Evolutionary conservation across 2,797 vertebrate species (phyloP), one percentile per base, ranked within the genome.

Genomic region (Antennarius maculatus): DNA sequence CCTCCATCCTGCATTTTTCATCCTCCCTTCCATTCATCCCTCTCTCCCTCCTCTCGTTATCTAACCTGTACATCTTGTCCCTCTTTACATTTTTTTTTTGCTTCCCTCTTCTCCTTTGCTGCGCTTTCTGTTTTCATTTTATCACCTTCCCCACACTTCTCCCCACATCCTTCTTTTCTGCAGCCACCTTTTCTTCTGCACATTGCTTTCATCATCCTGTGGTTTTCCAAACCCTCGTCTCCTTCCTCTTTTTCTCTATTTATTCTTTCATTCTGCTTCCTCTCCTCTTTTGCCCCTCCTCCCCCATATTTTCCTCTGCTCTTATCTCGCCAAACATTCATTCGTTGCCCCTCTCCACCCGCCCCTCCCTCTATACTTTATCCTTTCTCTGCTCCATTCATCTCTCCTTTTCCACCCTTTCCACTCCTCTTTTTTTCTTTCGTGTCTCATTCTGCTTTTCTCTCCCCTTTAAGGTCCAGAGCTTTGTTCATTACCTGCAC

Each of bases 401-500:
- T 49, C 51, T 63, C 51, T 31, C 15, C 31, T 16, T 70, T 57
- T 62, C 39, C 46, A 70, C 43, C 49, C 46, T 17, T 61, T 34
- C 41, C 62, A 17, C 49, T 51, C 16, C 7, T 57, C 23, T 46
- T 65, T 60, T 12, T 34, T 12, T 15, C 28, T 18, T 27, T 43
- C 23, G 31, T 48, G 41, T 13, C 42, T 23, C 45, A 12, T 34
- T 43, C 23, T 29, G 5, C 43, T 50, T n/a, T 46, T 49, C 52
- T 49, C 27, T 46, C 53, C 53, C 52, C 5, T 54, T 54, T 53
- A 54, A 58, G 29, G 75, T 66, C 57, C 54, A 18, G 18, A 29
- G 71, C 70, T 74, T 78, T 81, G 80, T 86, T 89, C 80, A 80
- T 84, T 84, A 85, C 79, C 67, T 69, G 53, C 60, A 58, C 49